Evolutionary conservation across 1,140 invertebrate species (phyloP).

Genomic region (Zaprionus ornatus): DNA sequence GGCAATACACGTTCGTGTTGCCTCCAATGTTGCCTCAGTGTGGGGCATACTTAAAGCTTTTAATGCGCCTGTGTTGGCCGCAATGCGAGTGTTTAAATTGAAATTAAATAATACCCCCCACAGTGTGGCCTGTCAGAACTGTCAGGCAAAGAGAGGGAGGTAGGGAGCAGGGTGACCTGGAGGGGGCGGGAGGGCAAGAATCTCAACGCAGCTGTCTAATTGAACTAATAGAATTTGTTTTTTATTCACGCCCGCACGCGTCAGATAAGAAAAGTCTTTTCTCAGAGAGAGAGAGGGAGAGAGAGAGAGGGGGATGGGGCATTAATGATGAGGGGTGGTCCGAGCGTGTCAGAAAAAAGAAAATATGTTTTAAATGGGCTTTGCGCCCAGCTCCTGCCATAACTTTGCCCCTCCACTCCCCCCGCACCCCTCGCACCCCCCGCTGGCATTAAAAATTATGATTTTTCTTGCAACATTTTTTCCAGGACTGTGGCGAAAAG

Average conservation of each 20-base stretch:
- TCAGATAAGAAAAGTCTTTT: constrained; percentile 51
- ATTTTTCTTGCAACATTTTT: constrained; percentile 36
- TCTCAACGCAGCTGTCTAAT: constrained; percentile 54
- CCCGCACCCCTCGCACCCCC: not conserved
- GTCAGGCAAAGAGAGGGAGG: not conserved
- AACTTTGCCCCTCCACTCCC: not conserved
- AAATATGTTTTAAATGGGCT: constrained; percentile 39
- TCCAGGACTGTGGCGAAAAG: constrained; percentile 32
- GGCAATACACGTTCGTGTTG: constrained; percentile 10
- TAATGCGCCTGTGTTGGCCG: not conserved
- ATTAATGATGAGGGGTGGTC: constrained; percentile 13
- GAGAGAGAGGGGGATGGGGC: not conserved
- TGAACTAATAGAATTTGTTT: constrained; percentile 68
- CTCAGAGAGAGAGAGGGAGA: not conserved
- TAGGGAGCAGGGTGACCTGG: not conserved
- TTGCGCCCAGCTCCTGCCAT: not conserved
- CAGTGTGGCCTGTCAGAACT: constrained; percentile 13
- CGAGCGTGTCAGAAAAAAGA: constrained; percentile 19
- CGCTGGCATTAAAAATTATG: constrained; percentile 48
- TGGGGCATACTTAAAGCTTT: not conserved
- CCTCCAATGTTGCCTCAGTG: too few species aligned
- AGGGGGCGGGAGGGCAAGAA: not conserved
- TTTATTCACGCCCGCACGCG: constrained; percentile 48
- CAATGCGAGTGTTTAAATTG: constrained; percentile 20
- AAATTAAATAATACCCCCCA: constrained; percentile 36